A percentile compares a stretch with the other conserved stretches of the same genome.
Conservation (phyloP, 1,140 invertebrate genomes). For the Drosophila watanabei region DNA sequence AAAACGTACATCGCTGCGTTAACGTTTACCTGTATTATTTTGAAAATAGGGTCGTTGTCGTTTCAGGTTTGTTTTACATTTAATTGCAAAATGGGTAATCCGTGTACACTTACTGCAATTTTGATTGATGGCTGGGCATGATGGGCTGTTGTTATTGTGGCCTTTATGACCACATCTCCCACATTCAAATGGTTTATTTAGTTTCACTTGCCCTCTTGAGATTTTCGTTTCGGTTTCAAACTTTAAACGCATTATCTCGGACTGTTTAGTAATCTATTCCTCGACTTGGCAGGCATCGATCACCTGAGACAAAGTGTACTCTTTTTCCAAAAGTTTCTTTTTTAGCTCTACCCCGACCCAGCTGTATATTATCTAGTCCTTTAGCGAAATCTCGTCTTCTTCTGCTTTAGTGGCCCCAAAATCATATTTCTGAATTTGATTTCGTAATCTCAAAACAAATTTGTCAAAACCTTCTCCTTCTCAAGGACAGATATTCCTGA, state of each 20-base stretch:
- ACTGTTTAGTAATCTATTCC: not conserved
- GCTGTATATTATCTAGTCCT: slow-evolving; percentile 10
- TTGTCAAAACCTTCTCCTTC: not conserved
- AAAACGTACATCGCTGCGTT: too few relatives aligned
- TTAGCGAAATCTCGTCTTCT: not conserved
- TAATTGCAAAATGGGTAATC: slow-evolving; percentile 7
- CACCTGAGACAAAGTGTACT: too few relatives aligned
- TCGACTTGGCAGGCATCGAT: slow-evolving; percentile 5
- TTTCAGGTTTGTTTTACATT: slow-evolving; percentile 2
- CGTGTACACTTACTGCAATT: slow-evolving; percentile 2
- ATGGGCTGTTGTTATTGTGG: too few relatives aligned
- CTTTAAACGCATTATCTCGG: slow-evolving; percentile 4
- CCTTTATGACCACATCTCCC: slow-evolving; percentile 7
- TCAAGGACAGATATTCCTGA: not conserved
- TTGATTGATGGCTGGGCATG: not conserved
- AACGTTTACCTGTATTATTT: not conserved
- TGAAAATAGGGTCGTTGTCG: not conserved
- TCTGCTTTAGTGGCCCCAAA: not conserved
- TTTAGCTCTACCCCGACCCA: slow-evolving; percentile 1
- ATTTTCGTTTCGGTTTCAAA: slow-evolving; percentile 4
- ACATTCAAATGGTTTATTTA: not conserved
- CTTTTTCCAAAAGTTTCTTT: slow-evolving; percentile 21
- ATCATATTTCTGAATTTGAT: not conserved
- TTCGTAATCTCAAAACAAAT: not conserved
- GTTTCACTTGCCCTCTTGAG: not conserved